phyloP scores from a whole-genome alignment of 2,888 invertebrate genomes.

The Chrysolina haemoptera region DNA sequence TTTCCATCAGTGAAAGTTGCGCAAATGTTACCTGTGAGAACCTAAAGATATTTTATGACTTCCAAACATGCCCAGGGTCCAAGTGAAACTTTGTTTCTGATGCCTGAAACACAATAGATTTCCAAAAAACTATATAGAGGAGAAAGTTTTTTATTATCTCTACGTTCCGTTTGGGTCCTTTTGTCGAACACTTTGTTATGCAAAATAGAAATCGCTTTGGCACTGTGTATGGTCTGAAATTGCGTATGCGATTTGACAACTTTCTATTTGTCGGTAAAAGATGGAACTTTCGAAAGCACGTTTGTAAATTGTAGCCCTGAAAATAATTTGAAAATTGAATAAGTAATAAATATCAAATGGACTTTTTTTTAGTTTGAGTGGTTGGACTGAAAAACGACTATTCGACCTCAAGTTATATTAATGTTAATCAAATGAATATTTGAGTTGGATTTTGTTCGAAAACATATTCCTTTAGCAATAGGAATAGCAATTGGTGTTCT shows the following conservation, averaged over 20 bases:
- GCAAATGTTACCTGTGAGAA: slow-evolving; percentile 42
- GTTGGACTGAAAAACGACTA: no score
- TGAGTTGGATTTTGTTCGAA: no score
- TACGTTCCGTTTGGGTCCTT: slow-evolving; percentile 6
- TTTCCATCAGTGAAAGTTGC: slow-evolving; percentile 49
- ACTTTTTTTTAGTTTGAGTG: no score
- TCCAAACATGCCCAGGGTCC: slow-evolving; percentile 37
- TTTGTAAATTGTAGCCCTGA: no score
- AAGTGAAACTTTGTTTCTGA: slow-evolving; percentile 12
- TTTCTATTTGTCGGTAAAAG: not conserved
- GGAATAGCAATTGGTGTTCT: no score
- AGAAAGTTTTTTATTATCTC: slow-evolving; percentile 52
- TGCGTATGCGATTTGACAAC: not conserved
- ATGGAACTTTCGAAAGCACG: no score
- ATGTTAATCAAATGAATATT: no score
- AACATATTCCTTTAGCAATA: no score
- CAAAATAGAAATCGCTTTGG: slow-evolving; percentile 41
- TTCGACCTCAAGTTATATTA: no score
- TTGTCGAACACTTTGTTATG: slow-evolving; percentile 46
- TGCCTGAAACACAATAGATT: slow-evolving; percentile 46
- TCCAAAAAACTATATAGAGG: slow-evolving; percentile 49
- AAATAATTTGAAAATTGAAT: no score
- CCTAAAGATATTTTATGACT: slow-evolving; percentile 47
- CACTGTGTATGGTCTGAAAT: not conserved
- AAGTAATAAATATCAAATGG: no score